phyloP scores from a whole-genome alignment of 2,888 invertebrate genomes.

The Electrophaes corylata region DNA sequence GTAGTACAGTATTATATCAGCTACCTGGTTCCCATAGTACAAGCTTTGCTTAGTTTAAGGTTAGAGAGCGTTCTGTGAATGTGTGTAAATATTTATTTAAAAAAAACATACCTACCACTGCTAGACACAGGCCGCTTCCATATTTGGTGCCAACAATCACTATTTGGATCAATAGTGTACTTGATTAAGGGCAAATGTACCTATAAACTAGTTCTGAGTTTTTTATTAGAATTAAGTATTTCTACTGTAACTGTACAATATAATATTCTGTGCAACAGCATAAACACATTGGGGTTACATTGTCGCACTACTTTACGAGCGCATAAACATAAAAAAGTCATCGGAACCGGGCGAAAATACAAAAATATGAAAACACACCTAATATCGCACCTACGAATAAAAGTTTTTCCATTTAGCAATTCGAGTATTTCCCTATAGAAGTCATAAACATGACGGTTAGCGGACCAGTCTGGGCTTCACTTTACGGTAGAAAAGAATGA shows the following conservation, averaged over 20 bases:
- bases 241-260: conserved; percentile 2
- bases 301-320: conserved; percentile 77
- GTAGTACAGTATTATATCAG: no score
- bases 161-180: no score
- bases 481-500: background rate
- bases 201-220: no score
- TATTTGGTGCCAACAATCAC: no score
- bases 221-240: background rate
- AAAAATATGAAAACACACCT: conserved; percentile 76
- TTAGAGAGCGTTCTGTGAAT: no score
- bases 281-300: conserved; percentile 71
- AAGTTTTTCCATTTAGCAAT: conserved; percentile 79
- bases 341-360: conserved; percentile 57
- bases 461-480: conserved; percentile 45
- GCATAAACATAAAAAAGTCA: conserved; percentile 82
- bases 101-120: no score
- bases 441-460: conserved; percentile 78
- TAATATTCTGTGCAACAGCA: conserved; percentile 33
- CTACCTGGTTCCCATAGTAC: no score
- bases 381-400: conserved; percentile 66
- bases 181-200: no score
- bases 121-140: no score
- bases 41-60: no score
- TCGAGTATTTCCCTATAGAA: conserved; percentile 82
- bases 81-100: no score